Percentiles rank a stretch among this genome's conserved stretches.
Evolutionary conservation across 2,888 invertebrate genomes (phyloP).

Genomic region (Torymus texanus): DNA sequence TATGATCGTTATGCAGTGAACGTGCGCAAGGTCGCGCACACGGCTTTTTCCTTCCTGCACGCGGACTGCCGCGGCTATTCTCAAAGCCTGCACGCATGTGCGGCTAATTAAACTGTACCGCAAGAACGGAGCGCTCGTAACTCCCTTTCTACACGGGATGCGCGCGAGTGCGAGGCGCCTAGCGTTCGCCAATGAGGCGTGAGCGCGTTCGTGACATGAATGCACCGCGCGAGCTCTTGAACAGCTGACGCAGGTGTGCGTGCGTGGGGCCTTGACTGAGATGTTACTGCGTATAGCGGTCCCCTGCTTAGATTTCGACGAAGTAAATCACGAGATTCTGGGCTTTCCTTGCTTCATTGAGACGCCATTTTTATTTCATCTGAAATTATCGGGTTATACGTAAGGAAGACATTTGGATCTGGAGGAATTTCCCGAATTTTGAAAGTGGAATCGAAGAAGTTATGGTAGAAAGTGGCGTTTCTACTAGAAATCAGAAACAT

Average conservation of each 20-base stretch:
- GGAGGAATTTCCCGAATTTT: no score
- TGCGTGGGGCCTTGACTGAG: not conserved
- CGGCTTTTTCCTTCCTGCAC: not conserved
- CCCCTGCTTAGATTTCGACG: no score
- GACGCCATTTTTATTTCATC: no score
- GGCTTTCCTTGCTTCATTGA: no score
- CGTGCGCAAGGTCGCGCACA: constrained; percentile 19
- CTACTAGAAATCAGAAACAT: no score
- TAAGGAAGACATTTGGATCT: no score
- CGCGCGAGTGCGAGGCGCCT: not conserved
- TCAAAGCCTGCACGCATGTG: not conserved
- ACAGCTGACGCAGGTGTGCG: constrained; percentile 25
- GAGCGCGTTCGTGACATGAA: constrained; percentile 39
- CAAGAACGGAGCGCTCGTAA: constrained; percentile 45
- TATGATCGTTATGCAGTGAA: not conserved
- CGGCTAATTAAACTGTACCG: constrained; percentile 55
- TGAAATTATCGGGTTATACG: no score
- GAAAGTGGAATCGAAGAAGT: no score
- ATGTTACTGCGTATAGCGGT: no score
- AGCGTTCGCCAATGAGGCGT: not conserved
- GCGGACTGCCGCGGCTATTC: not conserved
- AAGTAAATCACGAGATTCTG: no score
- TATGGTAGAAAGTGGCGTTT: no score
- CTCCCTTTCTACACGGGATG: constrained; percentile 49
- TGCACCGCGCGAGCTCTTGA: not conserved